Percentiles rank a stretch among this genome's conserved stretches.
Conservation (phyloP, 2,888 invertebrate species). For the Gymnocheta viridis region DNA sequence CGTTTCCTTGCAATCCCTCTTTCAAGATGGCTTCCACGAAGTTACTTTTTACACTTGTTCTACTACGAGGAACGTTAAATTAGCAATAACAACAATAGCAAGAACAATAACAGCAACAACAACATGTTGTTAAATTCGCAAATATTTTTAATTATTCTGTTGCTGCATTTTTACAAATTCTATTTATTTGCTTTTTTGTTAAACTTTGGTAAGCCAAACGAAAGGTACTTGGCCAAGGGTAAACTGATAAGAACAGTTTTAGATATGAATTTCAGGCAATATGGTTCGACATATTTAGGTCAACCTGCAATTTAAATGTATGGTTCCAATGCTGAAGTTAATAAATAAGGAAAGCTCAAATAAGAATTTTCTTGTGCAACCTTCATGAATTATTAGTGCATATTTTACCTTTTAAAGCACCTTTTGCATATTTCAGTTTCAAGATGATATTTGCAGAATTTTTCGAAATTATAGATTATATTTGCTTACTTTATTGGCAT, state of each 20-base stretch:
- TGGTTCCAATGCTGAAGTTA: no score
- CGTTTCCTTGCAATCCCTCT: neutral
- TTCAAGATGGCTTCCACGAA: neutral
- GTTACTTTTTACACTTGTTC: neutral
- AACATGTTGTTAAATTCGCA: slow-evolving; percentile 7
- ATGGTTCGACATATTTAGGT: neutral
- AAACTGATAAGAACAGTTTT: neutral
- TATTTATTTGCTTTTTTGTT: neutral
- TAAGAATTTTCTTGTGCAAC: no score
- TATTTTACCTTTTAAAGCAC: no score
- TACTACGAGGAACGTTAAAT: slow-evolving; percentile 35
- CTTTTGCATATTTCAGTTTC: no score
- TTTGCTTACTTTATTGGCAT: no score
- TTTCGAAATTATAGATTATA: no score
- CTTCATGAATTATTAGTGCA: no score
- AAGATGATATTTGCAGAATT: no score
- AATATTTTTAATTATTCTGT: neutral
- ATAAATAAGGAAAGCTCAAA: no score
- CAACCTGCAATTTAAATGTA: neutral
- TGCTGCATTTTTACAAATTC: neutral
- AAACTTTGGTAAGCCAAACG: neutral
- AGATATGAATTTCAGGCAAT: neutral
- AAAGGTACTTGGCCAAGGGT: neutral
- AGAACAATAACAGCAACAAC: slow-evolving; percentile 8
- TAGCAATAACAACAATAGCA: neutral